Conservation (phyloP, 2,113 vertebrate species). For the Azemiops feae region DNA sequence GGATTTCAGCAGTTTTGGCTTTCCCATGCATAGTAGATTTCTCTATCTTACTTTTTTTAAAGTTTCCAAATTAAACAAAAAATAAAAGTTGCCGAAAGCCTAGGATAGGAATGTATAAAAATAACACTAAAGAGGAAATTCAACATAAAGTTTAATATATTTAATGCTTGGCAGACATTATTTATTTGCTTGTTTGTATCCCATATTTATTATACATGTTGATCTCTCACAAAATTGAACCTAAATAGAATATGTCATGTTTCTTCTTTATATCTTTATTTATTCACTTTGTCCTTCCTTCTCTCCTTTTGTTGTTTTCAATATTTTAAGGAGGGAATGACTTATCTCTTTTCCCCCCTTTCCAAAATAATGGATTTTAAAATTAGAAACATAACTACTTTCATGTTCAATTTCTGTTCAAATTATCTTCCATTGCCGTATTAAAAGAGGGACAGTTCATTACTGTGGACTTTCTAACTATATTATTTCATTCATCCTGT, state of each 20-base stretch:
- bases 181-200: too few relatives aligned
- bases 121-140: neutral
- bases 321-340: neutral
- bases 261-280: neutral
- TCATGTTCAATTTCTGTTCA: neutral
- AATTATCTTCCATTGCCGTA: neutral
- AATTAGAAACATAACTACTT: neutral
- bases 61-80: neutral
- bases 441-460: neutral
- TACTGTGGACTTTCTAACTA: neutral
- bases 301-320: neutral
- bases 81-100: neutral
- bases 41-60: neutral
- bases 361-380: too few relatives aligned
- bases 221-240: neutral
- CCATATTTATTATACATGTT: too few relatives aligned
- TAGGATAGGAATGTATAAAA: neutral
- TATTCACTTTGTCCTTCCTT: neutral
- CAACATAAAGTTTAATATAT: neutral
- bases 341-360: neutral
- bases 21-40: neutral
- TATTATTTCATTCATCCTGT: neutral
- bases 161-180: neutral
- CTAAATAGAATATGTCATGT: neutral
- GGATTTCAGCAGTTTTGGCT: neutral